A percentile compares a stretch with the other conserved stretches of the same genome.
Conservation (phyloP, 1,140 invertebrate species). For the Watersipora subatra region DNA sequence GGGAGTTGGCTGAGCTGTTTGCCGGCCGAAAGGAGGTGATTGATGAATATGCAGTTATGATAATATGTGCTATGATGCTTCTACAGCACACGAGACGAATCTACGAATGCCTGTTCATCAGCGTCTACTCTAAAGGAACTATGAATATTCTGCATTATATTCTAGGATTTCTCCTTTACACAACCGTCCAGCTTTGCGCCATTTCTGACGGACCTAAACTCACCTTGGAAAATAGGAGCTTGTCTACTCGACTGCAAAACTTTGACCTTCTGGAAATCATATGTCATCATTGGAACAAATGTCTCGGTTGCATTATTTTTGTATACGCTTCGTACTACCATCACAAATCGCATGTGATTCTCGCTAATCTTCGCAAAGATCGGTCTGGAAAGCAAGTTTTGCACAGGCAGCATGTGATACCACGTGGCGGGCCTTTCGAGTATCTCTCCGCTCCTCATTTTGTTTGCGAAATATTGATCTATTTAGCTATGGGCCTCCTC, state of each 20-base stretch:
- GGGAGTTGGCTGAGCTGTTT: neutral
- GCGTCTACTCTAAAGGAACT: neutral
- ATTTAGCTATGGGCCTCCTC: neutral
- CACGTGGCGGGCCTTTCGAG: neutral
- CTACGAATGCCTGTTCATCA: neutral
- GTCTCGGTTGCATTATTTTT: neutral
- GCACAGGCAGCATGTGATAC: neutral
- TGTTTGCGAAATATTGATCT: neutral
- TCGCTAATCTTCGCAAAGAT: neutral
- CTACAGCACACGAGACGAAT: neutral
- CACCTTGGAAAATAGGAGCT: neutral
- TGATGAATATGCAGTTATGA: neutral
- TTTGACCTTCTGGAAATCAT: neutral
- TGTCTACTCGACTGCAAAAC: neutral
- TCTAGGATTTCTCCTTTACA: neutral
- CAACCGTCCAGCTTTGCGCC: neutral
- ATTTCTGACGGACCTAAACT: neutral
- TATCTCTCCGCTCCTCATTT: neutral
- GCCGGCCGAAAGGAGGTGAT: neutral
- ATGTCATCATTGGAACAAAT: neutral
- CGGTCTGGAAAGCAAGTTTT: neutral
- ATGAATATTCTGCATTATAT: neutral
- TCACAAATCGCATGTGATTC: neutral
- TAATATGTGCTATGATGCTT: neutral
- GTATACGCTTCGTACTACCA: neutral